Evolutionary conservation across 2,797 vertebrate genomes (phyloP).

Genomic region (Tachyglossus aculeatus): DNA sequence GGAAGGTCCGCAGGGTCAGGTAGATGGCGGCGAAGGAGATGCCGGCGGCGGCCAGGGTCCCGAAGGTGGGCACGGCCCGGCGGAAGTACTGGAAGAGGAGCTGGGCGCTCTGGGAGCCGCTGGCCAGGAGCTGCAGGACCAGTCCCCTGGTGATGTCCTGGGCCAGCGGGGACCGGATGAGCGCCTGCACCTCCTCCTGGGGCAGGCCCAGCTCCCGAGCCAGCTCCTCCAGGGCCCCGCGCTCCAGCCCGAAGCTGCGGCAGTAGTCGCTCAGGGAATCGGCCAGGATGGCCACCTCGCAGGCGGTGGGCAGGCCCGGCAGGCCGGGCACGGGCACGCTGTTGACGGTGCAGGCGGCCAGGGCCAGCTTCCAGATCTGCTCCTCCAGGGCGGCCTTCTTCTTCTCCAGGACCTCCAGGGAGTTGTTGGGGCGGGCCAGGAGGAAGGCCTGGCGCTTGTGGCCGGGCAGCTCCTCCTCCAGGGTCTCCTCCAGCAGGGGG

Average conservation of each 20-base stretch:
- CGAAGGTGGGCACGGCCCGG: conserved; percentile 2
- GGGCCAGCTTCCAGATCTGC: conserved; percentile 43
- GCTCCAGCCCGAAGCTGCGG: conserved; percentile 58
- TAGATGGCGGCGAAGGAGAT: conserved; percentile 33
- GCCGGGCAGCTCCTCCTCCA: conserved; percentile 57
- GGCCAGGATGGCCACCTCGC: conserved; percentile 30
- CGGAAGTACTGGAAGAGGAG: conserved; percentile 24
- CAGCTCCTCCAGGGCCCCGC: conserved; percentile 35
- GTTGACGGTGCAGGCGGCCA: conserved; percentile 8
- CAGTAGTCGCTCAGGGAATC: conserved; percentile 36
- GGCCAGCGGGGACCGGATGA: conserved; percentile 39
- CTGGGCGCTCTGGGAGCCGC: neutral
- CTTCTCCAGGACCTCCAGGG: neutral
- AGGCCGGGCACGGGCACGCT: conserved; percentile 24
- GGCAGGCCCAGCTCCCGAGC: conserved; percentile 28
- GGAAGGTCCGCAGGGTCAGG: neutral
- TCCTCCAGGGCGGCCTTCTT: conserved; percentile 26
- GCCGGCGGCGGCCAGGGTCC: conserved; percentile 5
- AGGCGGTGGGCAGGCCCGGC: neutral
- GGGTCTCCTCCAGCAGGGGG: conserved; percentile 35
- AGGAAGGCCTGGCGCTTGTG: conserved; percentile 56
- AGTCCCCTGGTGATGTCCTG: conserved; percentile 32
- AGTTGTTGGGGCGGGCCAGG: conserved; percentile 28
- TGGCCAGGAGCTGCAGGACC: conserved; percentile 34
- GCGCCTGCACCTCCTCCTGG: conserved; percentile 38